Evolutionary conservation across 2,797 vertebrate genomes (phyloP).

Genomic region (Acanthurus tractus): DNA sequence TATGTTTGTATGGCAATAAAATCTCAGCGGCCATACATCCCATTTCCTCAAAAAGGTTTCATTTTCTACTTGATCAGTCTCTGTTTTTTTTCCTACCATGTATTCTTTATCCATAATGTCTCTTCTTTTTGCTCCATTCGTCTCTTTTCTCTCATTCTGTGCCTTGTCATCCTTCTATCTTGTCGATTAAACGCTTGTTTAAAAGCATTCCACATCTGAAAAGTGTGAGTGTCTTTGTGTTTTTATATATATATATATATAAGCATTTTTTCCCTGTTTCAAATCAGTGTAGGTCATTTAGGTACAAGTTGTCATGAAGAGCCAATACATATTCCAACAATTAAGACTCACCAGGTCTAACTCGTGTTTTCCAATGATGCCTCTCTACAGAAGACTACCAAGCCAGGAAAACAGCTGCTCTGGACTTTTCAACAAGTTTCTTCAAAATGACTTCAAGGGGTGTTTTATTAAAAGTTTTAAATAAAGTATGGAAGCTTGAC

Average conservation of each 20-base stretch:
- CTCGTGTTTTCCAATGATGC: conserved; percentile 40
- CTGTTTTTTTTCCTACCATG: not conserved
- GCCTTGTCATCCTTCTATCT: not conserved
- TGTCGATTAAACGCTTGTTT: conserved; percentile 4
- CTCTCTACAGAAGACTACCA: conserved; percentile 30
- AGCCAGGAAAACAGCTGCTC: conserved; percentile 36
- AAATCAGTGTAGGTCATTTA: conserved; percentile 44
- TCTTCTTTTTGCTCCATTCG: not conserved
- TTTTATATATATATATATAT: not conserved
- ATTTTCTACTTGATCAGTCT: conserved; percentile 45
- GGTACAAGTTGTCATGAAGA: conserved; percentile 26
- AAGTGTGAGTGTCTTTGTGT: not conserved
- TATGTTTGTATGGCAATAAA: conserved; percentile 42
- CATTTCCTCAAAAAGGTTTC: conserved; percentile 15
- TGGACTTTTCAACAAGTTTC: conserved; percentile 48
- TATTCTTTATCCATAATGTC: not conserved
- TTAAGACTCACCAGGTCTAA: conserved; percentile 64
- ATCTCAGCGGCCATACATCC: conserved; percentile 14
- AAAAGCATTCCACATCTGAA: conserved; percentile 4
- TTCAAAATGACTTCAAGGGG: conserved; percentile 27
- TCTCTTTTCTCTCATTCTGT: not conserved
- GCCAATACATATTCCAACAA: conserved; percentile 59
- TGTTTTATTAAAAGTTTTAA: conserved; percentile 43
- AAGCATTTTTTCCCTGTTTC: conserved; percentile 13
- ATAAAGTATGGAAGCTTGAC: conserved; percentile 19